These are phyloP conservation scores for Porites lobata DNA, from an alignment of 92 coral and sea anemone genomes.

Conservation along the genomic window DNA sequence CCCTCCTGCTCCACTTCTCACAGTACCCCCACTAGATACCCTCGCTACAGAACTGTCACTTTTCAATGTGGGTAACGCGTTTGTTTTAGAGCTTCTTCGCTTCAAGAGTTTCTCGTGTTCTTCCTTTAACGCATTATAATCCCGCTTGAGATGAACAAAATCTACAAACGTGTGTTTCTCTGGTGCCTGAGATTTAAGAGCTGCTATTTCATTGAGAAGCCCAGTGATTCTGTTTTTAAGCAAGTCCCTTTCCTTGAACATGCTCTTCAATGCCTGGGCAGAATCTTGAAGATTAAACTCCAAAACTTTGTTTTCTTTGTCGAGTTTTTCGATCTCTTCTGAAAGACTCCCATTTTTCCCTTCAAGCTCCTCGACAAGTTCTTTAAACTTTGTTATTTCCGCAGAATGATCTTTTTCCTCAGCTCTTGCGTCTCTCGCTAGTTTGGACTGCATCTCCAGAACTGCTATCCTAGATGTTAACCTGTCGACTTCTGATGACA, in stretches of 20 bases:
- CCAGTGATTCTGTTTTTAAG: constrained; percentile 81
- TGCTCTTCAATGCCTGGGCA: constrained; percentile 71
- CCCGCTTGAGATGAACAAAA: constrained; percentile 85
- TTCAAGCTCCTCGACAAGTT: constrained; percentile 42
- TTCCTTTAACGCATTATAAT: constrained; percentile 68
- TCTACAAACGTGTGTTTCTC: constrained; percentile 75
- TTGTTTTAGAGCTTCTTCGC: constrained; percentile 73
- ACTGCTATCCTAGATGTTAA: constrained; percentile 66
- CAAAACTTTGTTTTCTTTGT: constrained; percentile 58
- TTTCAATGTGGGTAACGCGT: constrained; percentile 77
- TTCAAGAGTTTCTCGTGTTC: constrained; percentile 81
- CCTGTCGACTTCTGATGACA: constrained; percentile 62
- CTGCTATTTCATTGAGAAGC: constrained; percentile 75
- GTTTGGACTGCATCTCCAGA: constrained; percentile 68
- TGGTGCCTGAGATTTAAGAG: constrained; percentile 64
- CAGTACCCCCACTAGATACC: constrained; percentile 52
- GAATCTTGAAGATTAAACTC: constrained; percentile 81
- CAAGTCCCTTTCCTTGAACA: constrained; percentile 87
- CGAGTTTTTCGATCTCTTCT: constrained; percentile 55
- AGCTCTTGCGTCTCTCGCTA: constrained; percentile 48
- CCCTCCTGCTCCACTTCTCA: constrained; percentile 39
- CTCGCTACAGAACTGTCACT: constrained; percentile 47
- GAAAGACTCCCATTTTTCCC: constrained; percentile 51
- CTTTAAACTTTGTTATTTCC: constrained; percentile 55
- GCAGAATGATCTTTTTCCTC: constrained; percentile 25